phyloP scores from a whole-genome alignment of 2,113 vertebrate genomes.

The Rhabdornis inornatus region DNA sequence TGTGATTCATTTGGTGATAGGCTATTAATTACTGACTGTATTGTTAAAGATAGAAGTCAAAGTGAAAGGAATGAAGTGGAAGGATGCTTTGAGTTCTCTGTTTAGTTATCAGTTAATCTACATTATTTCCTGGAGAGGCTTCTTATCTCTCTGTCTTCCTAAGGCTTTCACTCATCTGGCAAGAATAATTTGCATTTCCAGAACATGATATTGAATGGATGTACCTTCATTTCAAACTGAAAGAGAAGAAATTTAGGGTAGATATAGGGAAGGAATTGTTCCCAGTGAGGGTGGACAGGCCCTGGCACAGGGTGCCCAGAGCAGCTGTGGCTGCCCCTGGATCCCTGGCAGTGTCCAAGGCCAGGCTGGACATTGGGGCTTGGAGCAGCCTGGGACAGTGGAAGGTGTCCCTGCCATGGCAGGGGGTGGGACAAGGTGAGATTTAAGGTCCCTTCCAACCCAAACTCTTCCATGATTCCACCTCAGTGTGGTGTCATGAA shows the following conservation, averaged over 20 bases:
- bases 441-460: not conserved
- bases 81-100: not conserved
- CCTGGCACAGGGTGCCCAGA: not conserved
- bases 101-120: not conserved
- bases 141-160: not conserved
- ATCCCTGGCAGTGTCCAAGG: not conserved
- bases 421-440: accelerated
- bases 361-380: accelerated
- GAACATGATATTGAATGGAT: not conserved
- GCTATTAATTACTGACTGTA: not conserved
- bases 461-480: not conserved
- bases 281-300: accelerated
- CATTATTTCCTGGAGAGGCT: not conserved
- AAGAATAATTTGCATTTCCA: not conserved
- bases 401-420: not conserved
- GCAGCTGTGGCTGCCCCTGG: not conserved
- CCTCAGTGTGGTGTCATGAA: not conserved
- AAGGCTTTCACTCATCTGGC: not conserved
- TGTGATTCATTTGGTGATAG: not conserved
- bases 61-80: not conserved
- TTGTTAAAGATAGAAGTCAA: not conserved
- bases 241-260: not conserved
- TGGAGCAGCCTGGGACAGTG: not conserved
- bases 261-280: not conserved
- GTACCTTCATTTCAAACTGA: not conserved